Base-by-base conservation (phyloP, 2,113 vertebrate genomes). In the Hirundichthys speculiger region DNA sequence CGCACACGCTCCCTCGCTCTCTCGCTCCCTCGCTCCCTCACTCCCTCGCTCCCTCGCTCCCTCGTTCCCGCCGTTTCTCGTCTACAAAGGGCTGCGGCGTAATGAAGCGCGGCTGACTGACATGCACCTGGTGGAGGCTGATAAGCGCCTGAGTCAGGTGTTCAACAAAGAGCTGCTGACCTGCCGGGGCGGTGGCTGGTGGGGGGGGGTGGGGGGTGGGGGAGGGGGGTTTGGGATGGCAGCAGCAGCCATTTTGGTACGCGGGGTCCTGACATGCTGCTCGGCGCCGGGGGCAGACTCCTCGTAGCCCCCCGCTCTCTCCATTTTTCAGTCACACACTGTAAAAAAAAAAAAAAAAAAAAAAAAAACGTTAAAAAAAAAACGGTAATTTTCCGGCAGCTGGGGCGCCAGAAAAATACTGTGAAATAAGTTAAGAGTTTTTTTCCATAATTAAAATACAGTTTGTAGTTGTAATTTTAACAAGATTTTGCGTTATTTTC, bases 61-160 rank as follows among this genome's bases (percentile, higher is more conserved):
- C 14, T 58, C 68, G 48, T 45, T 67, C 39, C 25, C 43, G n/a
- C 22, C 6, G 2, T 46, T 20, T 40, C 0, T 13, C 13, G 55
- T 70, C 70, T 3, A 8, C 4, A 8, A 79, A 83, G 85, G 60
- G 55, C 79, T 30, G 47, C 45, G 10, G 53, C 6, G 16, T 80
- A 64, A 84, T 82, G 67, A 80, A 77, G 54, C 63, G 59, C 43
- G 68, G 66, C 24, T 87, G 86, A 90, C n/a, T 67, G 84, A 88
- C 83, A 69, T 8, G 21, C 83, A 82, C 79, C 80, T 84, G 83
- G 71, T 81, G 49, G 48, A 56, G n/a, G 69, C 64, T 8, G 77
- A 84, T 83, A 82, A 82, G 81, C 64, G 41, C 64, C 55, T 39
- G 62, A 82, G 58, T 82, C 78, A 57, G 47, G 45, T 55, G 54